phyloP scores from a whole-genome alignment of 2,797 vertebrate genomes.

The Sebastiscus tertius region DNA sequence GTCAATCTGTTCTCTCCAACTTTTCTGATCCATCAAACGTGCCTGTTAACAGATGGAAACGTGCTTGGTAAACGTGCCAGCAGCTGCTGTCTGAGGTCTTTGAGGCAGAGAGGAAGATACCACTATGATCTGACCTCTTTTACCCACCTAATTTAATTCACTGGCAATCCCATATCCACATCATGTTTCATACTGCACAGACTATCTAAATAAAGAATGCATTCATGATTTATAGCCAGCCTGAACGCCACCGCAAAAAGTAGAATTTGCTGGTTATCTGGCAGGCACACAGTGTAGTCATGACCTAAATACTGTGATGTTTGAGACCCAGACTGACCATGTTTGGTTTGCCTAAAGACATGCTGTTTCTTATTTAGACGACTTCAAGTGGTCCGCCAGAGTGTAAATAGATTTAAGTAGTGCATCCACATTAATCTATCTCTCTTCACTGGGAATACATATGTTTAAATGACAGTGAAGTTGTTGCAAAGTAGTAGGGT shows the following conservation, averaged over 20 bases:
- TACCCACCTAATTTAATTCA: neutral
- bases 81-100: conserved; percentile 52
- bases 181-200: neutral
- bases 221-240: neutral
- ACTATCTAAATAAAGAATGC: neutral
- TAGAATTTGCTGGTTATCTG: neutral
- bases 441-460: neutral
- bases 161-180: neutral
- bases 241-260: neutral
- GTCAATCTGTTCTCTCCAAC: no score
- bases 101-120: neutral
- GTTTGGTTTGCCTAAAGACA: neutral
- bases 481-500: neutral
- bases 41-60: conserved; percentile 4
- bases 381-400: neutral
- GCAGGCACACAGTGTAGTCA: no score
- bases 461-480: neutral
- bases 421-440: neutral
- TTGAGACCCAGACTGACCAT: neutral
- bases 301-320: neutral
- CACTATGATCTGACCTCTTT: conserved; percentile 1
- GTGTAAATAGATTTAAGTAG: neutral
- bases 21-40: no score
- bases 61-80: conserved; percentile 32
- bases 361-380: neutral